These are phyloP conservation scores for Virgularia gustaviana DNA, from an alignment of 92 coral and sea anemone genomes.

Conservation along the genomic window DNA sequence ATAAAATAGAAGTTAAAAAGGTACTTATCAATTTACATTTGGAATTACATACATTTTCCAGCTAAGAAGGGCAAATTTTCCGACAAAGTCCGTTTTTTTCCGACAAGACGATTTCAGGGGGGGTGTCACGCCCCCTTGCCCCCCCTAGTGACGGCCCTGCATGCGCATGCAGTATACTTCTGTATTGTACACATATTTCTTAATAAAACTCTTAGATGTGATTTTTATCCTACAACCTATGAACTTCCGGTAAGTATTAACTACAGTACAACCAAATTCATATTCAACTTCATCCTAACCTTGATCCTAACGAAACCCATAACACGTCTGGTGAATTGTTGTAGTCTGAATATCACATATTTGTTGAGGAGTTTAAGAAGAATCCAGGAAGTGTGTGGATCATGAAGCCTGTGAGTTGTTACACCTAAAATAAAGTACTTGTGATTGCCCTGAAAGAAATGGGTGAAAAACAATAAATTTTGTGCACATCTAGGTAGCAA, in stretches of 20 bases:
- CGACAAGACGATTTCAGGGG: no score
- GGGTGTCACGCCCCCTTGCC: no score
- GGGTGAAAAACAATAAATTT: background rate
- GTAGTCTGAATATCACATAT: slow-evolving; percentile 92
- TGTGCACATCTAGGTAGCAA: slow-evolving; percentile 61
- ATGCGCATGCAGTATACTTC: no score
- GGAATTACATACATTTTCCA: no score
- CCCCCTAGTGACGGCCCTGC: no score
- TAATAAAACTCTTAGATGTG: slow-evolving; percentile 61
- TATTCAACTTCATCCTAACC: no score
- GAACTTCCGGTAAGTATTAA: slow-evolving; percentile 79
- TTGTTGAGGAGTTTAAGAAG: slow-evolving; percentile 90
- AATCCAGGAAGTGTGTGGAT: slow-evolving; percentile 98
- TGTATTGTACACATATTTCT: background rate
- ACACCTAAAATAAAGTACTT: no score
- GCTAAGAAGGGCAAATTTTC: no score
- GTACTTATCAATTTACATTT: no score
- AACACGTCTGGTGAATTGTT: background rate
- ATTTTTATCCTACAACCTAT: slow-evolving; percentile 90
- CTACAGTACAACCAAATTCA: background rate
- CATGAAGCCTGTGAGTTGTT: slow-evolving; percentile 82
- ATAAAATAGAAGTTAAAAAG: no score
- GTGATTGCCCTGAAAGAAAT: background rate
- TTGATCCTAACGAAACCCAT: background rate
- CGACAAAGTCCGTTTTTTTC: no score